Base-by-base conservation (phyloP, 2,888 invertebrate genomes). In the Parasteatoda lunata region DNA sequence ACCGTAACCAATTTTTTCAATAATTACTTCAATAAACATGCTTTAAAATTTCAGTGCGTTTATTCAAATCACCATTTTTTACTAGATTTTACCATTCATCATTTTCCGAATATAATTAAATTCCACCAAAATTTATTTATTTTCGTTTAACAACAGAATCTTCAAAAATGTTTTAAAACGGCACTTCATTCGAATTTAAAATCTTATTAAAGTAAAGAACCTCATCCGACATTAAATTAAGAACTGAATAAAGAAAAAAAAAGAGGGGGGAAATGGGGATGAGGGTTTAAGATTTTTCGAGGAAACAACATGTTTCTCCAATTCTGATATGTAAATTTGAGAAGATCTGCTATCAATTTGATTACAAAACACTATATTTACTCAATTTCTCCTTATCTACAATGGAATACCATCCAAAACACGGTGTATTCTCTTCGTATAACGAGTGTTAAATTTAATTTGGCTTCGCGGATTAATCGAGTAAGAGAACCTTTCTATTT, bases 371-470 rank as follows among this genome's bases (percentile, higher is more conserved):
- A 45, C 52, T 72, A 83, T 76, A 82, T 82, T 82, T 82, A 68
- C 64, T 69, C 82, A 65, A 52, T 7, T 52, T 65, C 76, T 64
- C 5, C 76, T 59, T 65, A 65, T 77, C 65, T 66, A 77, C 45
- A 13, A 47, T 49, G 9, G 66, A 0, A 15, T 15, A n/a, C 30
- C n/a, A 11, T 30, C 51, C 73, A 73, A 73, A 30, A 30, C 30
- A 15, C 13, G 45, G 30, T 30, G 45, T 30, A 15, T 45, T 30
- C 66, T 47, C 77, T 11, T 52, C 68, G 68, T 77, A 77, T 77
- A 68, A 77, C 80, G 51, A 65, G 65, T 75, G 68, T 69, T 54
- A 79, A 84, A 84, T 84, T 84, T 75, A 84, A 84, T 84, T 84
- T 84, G 73, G 51, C 75, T 47, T 30, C 69, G n/a, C 48, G 51